Conservation (phyloP, 2,797 vertebrate species). For the Phyllotis vaccarum region DNA sequence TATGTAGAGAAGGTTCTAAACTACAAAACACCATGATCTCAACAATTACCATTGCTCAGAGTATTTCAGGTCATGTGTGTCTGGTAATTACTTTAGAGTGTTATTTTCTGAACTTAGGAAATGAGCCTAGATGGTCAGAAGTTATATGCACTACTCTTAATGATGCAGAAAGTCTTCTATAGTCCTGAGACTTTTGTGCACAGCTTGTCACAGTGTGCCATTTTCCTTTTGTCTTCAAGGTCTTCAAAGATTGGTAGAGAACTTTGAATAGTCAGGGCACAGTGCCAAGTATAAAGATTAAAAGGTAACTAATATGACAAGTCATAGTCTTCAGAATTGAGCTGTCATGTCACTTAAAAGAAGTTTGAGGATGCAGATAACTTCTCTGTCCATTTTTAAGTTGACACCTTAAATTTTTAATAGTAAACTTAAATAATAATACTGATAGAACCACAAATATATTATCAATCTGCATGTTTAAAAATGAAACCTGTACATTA, state of each 20-base stretch:
- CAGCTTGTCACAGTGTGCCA: not conserved
- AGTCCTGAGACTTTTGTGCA: not conserved
- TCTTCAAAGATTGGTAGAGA: not conserved
- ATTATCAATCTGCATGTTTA: conserved; percentile 26
- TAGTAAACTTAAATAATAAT: conserved; percentile 43
- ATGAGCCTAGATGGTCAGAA: not conserved
- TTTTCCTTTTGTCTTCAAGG: not conserved
- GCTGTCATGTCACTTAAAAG: not conserved
- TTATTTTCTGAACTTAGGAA: conserved; percentile 35
- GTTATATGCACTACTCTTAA: not conserved
- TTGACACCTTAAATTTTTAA: conserved; percentile 26
- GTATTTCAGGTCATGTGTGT: not conserved
- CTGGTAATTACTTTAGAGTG: not conserved
- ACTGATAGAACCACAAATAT: conserved; percentile 20
- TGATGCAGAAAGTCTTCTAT: not conserved
- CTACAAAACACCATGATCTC: not conserved
- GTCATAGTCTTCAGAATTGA: not conserved
- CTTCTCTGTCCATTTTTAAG: conserved; percentile 14
- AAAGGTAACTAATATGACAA: conserved; percentile 52
- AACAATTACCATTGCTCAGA: conserved; percentile 1
- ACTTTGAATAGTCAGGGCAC: not conserved
- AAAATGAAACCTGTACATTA: conserved; percentile 12
- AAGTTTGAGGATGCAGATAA: conserved; percentile 18
- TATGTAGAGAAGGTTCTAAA: not conserved
- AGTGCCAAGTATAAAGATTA: conserved; percentile 44